phyloP scores from a whole-genome alignment of 2,113 vertebrate genomes.

The Panurus biarmicus region DNA sequence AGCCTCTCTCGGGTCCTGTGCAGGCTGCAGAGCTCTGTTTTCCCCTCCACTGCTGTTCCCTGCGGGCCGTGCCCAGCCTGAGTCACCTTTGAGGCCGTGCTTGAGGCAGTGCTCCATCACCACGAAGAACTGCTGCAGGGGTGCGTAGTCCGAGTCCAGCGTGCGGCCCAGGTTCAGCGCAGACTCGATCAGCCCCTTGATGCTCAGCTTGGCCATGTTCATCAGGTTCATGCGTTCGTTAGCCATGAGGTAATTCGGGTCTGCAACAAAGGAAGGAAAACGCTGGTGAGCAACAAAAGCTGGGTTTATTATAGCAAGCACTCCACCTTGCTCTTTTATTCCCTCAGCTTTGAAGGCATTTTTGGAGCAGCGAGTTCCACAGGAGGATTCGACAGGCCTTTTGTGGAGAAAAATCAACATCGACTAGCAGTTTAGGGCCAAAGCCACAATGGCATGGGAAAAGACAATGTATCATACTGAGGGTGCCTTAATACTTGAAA shows the following conservation, averaged over 20 bases:
- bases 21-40: neutral
- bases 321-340: neutral
- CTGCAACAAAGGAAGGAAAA: constrained; percentile 52
- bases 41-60: rapidly evolving
- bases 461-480: rapidly evolving
- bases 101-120: constrained; percentile 99
- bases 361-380: neutral
- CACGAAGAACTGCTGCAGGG: constrained; percentile 97
- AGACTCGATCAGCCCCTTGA: constrained; percentile 96
- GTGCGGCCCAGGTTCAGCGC: constrained; percentile 94
- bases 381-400: neutral
- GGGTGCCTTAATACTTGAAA: neutral
- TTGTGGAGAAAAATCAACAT: neutral
- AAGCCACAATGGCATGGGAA: neutral
- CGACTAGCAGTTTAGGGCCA: neutral
- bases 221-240: constrained; percentile 98
- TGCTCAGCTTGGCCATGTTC: constrained; percentile 99
- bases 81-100: constrained; percentile 90
- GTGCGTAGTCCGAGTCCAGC: constrained; percentile 94
- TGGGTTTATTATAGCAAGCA: neutral
- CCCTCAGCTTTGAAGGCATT: neutral
- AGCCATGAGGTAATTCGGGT: constrained; percentile 96
- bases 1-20: rapidly evolving
- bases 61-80: rapidly evolving
- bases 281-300: neutral